A percentile compares a stretch with the other conserved stretches of the same genome.
Evolutionary conservation across 1,140 invertebrate species (phyloP).

Genomic region (Orius insidiosus): DNA sequence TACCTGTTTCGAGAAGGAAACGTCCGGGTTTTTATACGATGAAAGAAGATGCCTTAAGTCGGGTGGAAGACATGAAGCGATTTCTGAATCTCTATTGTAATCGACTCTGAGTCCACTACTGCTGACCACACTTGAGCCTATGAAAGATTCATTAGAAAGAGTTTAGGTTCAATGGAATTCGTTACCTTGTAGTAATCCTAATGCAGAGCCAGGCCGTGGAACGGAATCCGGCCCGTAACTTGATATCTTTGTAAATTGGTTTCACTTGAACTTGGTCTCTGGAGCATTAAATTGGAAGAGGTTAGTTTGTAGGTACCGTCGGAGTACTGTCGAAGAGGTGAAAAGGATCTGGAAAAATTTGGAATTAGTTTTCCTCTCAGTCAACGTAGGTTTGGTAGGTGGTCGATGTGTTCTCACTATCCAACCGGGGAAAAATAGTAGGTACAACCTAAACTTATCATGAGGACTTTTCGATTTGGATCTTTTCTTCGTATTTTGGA

Average conservation of each 20-base stretch:
- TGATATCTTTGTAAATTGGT: slow-evolving; percentile 28
- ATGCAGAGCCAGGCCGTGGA: slow-evolving; percentile 29
- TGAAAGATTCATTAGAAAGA: neutral
- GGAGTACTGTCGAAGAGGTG: slow-evolving; percentile 26
- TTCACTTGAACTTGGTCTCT: slow-evolving; percentile 30
- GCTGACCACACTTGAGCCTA: slow-evolving; percentile 27
- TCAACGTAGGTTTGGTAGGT: neutral
- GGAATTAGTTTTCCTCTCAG: too few species aligned
- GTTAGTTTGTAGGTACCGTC: slow-evolving; percentile 23
- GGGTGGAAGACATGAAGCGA: slow-evolving; percentile 30
- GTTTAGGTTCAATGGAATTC: neutral
- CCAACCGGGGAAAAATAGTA: neutral
- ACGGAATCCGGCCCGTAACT: slow-evolving; percentile 25
- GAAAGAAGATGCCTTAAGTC: slow-evolving; percentile 29
- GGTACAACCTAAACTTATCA: slow-evolving; percentile 20
- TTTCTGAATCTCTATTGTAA: slow-evolving; percentile 17
- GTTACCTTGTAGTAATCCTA: slow-evolving; percentile 29
- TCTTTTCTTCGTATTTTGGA: slow-evolving; percentile 28
- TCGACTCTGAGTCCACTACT: slow-evolving; percentile 24
- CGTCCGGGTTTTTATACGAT: slow-evolving; percentile 17
- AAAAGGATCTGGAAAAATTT: slow-evolving; percentile 21
- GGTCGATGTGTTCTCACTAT: neutral
- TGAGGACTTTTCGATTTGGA: slow-evolving; percentile 18
- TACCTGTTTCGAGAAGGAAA: slow-evolving; percentile 15
- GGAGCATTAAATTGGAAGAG: slow-evolving; percentile 23